phyloP scores from a whole-genome alignment of 2,797 vertebrate genomes.

The Fringilla coelebs region DNA sequence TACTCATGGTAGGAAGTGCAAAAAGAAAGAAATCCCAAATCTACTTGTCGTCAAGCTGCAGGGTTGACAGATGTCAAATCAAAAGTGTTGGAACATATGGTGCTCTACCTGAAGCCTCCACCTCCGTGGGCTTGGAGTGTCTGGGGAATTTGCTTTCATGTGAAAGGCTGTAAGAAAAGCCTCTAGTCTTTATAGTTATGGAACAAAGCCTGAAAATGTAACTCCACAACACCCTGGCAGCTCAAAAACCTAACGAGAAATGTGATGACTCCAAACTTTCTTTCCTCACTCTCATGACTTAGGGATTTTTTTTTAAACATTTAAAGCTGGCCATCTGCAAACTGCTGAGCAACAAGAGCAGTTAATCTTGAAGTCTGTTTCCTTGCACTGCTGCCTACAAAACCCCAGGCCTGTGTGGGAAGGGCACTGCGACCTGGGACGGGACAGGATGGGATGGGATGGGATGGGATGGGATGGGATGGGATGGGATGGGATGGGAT shows the following conservation, averaged over 20 bases:
- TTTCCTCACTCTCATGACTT: not conserved
- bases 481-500: not conserved
- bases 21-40: not conserved
- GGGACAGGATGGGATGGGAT: not conserved
- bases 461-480: not conserved
- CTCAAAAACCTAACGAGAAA: not conserved
- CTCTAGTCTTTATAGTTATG: not conserved
- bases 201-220: not conserved
- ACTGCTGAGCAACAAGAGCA: not conserved
- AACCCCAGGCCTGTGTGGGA: rapidly evolving
- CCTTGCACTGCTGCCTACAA: not conserved
- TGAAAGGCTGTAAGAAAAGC: not conserved
- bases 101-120: not conserved
- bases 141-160: not conserved
- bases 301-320: not conserved
- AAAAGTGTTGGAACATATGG: not conserved
- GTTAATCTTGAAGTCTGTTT: rapidly evolving
- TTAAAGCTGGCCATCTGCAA: not conserved
- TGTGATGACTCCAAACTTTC: not conserved
- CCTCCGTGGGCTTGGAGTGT: rapidly evolving
- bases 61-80: not conserved
- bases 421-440: too few relatives aligned
- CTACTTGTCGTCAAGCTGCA: not conserved
- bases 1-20: not conserved
- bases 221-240: not conserved